Evolutionary conservation across 2,797 vertebrate species (phyloP).

Genomic region (Gymnopithys bicolor): DNA sequence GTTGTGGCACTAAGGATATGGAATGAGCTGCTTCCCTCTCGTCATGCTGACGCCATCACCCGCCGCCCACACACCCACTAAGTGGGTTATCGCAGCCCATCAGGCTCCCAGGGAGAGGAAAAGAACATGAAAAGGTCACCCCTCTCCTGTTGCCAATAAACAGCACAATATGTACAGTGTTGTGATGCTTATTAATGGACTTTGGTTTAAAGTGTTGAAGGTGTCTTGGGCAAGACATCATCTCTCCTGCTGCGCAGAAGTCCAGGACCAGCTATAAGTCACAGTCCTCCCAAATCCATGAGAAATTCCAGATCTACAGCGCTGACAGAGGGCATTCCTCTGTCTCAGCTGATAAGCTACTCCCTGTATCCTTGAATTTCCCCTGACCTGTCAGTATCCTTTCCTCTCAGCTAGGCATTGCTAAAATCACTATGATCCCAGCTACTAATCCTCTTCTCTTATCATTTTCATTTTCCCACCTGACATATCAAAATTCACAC

Average conservation of each 20-base stretch:
- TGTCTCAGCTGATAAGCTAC: not conserved
- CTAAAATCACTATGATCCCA: not conserved
- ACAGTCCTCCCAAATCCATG: not conserved
- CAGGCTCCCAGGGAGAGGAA: not conserved
- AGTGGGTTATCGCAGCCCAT: constrained; percentile 9
- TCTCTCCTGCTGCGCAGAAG: not conserved
- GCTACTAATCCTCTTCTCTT: not conserved
- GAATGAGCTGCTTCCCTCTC: not conserved
- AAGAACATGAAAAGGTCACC: not conserved
- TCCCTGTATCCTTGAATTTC: not conserved
- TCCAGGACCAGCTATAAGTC: not conserved
- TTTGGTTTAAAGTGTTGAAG: not conserved
- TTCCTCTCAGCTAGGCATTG: not conserved
- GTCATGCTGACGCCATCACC: constrained; percentile 47
- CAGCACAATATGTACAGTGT: not conserved
- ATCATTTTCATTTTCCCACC: not conserved
- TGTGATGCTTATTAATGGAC: not conserved
- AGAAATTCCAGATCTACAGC: not conserved
- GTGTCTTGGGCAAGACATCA: not conserved
- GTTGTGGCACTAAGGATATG: not conserved
- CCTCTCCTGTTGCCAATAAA: not conserved
- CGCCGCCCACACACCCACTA: not conserved
- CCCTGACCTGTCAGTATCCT: not conserved
- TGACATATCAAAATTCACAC: not conserved
- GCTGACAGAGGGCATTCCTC: not conserved